Evolutionary conservation across 2,888 invertebrate species (phyloP), one percentile per base, ranked within the genome.

Genomic region (Digitonthophagus gazella): DNA sequence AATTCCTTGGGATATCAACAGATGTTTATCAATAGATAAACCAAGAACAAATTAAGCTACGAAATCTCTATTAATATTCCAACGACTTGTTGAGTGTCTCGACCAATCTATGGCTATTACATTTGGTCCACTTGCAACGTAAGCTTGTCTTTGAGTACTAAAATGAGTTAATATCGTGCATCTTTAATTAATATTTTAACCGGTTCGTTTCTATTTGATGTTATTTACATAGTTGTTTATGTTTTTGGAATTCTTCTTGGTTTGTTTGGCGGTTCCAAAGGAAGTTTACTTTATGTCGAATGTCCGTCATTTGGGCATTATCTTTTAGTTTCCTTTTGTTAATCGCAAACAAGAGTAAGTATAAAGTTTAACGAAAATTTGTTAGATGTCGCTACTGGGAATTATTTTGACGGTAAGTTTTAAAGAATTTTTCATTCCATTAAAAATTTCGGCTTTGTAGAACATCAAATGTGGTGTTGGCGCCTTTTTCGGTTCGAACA

Each of bases 81-180:
- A 18, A 65, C 11, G 15, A 19, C 11, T 19, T 58, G 58, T 65
- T 68, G 68, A 4, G 68, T 20, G 55, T 16, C 65, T 28, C 15
- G 58, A 28, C 68, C 68, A 68, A 58, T 68, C 68, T 15, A 68
- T 19, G 4, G 68, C 68, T 15, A 68, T 68, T 19, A 68, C 68
- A 61, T 68, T 68, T 5, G 16, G 54, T 5, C 68, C 68, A 8
- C 44, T 65, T 2, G 54, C 56, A 1, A 68, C 65, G n/a, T 65
- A 68, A 4, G 65, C 28, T 14, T 68, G 65, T 3, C 56, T 58
- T 22, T 2, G 65, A 58, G 58, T 68, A 68, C 68, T 65, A 68
- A 15, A 68, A 68, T 15, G 65, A 22, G 18, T 15, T 22, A 19
- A 68, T 68, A 58, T 68, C 68, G 20, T 68, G 65, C 8, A 58